phyloP scores from a whole-genome alignment of 2,797 vertebrate genomes.

The Peromyscus aztecus region DNA sequence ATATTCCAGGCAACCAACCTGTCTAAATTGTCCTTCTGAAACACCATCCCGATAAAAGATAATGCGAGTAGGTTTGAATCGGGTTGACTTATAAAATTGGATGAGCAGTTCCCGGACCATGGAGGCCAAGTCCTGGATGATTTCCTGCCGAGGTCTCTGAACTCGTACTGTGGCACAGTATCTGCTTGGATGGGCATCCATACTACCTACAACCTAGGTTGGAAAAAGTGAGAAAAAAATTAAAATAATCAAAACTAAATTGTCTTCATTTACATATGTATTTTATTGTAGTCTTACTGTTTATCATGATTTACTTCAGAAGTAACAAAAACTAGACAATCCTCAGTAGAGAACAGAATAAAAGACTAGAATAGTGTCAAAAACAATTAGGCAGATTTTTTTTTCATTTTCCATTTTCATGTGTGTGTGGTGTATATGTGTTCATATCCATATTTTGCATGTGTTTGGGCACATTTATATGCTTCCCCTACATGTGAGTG shows the following conservation, averaged over 20 bases:
- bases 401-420: background rate
- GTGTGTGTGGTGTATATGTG: background rate
- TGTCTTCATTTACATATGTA: background rate
- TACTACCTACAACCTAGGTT: conserved; percentile 97
- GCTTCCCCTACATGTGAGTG: background rate
- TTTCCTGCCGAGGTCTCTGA: conserved; percentile 97
- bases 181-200: conserved; percentile 98
- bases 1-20: conserved; percentile 88
- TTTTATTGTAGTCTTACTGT: conserved; percentile 17
- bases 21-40: conserved; percentile 98
- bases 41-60: conserved; percentile 99
- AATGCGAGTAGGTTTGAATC: conserved; percentile 98
- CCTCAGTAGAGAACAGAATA: conserved; percentile 57
- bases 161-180: conserved; percentile 99
- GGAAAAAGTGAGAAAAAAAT: conserved; percentile 50
- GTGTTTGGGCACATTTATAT: background rate
- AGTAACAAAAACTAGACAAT: conserved; percentile 54
- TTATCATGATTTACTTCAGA: conserved; percentile 20
- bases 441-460: background rate
- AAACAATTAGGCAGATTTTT: background rate
- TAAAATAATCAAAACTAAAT: background rate
- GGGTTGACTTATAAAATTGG: conserved; percentile 99
- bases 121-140: conserved; percentile 98
- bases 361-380: conserved; percentile 11
- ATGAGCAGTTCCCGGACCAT: conserved; percentile 99